A percentile compares a stretch with the other conserved stretches of the same genome.
These are phyloP conservation scores for Hydrotaea cyrtoneurina DNA, from an alignment of 2,888 invertebrate species.

Conservation along the genomic window DNA sequence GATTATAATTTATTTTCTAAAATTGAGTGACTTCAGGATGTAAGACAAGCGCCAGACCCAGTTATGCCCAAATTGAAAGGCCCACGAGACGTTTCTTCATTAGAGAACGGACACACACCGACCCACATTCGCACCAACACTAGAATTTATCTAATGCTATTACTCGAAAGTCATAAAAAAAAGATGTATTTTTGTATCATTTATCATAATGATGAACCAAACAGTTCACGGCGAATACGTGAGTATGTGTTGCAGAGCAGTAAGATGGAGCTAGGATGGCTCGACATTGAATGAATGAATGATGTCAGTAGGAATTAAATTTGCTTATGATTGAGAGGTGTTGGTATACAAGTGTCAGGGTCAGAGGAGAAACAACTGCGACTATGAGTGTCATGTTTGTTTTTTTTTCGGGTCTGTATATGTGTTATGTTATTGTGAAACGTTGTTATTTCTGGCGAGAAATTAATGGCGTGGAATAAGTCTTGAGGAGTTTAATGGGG, in stretches of 20 bases:
- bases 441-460: neutral
- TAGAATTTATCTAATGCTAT: conserved; percentile 37
- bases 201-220: conserved; percentile 44
- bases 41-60: too few species aligned
- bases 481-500: neutral
- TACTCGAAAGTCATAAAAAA: conserved; percentile 20
- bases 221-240: neutral
- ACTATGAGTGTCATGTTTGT: too few species aligned
- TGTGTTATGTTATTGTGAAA: neutral
- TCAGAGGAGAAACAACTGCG: neutral
- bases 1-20: too few species aligned
- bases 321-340: conserved; percentile 46
- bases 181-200: conserved; percentile 37
- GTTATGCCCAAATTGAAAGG: too few species aligned
- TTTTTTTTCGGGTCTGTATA: neutral
- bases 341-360: conserved; percentile 40
- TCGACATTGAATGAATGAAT: neutral
- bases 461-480: conserved; percentile 22
- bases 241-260: neutral
- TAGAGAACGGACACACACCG: too few species aligned
- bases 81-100: too few species aligned
- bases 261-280: neutral
- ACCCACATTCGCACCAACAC: neutral
- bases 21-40: too few species aligned
- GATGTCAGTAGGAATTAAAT: conserved; percentile 55